These are phyloP conservation scores for Pluvialis apricaria DNA, from an alignment of 2,113 vertebrate species.

Conservation along the genomic window DNA sequence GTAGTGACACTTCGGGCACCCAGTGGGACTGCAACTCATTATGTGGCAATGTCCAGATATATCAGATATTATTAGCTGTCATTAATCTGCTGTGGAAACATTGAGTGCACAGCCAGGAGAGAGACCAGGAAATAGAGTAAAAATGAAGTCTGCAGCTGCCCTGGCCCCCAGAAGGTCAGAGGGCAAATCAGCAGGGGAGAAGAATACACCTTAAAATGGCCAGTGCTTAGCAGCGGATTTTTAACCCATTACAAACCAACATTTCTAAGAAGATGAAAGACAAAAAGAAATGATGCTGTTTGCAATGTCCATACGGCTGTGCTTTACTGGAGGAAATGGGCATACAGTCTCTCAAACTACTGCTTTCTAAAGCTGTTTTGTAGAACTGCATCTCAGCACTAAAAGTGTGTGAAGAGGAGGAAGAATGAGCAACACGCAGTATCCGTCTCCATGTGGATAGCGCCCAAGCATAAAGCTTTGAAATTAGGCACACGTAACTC, in stretches of 20 bases:
- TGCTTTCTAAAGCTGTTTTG: not conserved
- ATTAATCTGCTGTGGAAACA: slow-evolving; percentile 95
- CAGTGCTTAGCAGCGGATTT: slow-evolving; percentile 49
- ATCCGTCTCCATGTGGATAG: not conserved
- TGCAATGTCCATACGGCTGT: not conserved
- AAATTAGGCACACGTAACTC: fast-evolving
- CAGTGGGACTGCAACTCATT: slow-evolving; percentile 98
- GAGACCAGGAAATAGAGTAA: slow-evolving; percentile 77
- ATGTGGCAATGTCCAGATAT: slow-evolving; percentile 96
- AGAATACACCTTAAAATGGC: slow-evolving; percentile 47
- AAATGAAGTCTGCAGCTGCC: slow-evolving; percentile 74
- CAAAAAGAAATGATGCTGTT: not conserved
- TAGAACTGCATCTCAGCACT: not conserved
- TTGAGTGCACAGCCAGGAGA: slow-evolving; percentile 69
- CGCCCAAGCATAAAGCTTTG: not conserved
- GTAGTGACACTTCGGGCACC: slow-evolving; percentile 95
- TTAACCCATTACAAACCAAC: not conserved
- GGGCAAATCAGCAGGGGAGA: slow-evolving; percentile 73
- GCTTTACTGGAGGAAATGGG: not conserved
- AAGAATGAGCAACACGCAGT: fast-evolving
- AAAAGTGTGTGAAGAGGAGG: not conserved
- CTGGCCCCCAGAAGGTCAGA: slow-evolving; percentile 78
- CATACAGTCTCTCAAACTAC: not conserved
- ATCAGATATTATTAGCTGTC: slow-evolving; percentile 99
- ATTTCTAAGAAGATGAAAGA: not conserved